These are phyloP conservation scores for Chascanopsetta lugubris DNA, from an alignment of 2,113 vertebrate genomes.

Conservation along the genomic window DNA sequence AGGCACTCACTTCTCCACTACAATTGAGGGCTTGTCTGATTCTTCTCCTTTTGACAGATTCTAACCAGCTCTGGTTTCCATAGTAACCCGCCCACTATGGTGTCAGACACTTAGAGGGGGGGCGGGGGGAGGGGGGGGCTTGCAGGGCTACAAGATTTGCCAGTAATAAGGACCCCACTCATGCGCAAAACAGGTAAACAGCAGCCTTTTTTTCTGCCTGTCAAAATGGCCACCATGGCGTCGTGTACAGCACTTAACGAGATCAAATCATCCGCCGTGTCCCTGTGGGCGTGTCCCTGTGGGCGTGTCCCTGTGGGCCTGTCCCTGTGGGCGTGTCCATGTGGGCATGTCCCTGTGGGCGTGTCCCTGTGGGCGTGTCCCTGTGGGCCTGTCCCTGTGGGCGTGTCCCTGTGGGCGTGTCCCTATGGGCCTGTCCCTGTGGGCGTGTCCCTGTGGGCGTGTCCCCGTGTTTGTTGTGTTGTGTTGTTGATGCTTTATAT, in stretches of 20 bases:
- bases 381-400: conserved; percentile 49
- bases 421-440: conserved; percentile 43
- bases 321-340: no score
- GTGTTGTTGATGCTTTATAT: not conserved
- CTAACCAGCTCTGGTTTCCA: conserved; percentile 62
- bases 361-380: conserved; percentile 46
- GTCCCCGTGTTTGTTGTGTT: conserved; percentile 47
- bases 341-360: conserved; percentile 38
- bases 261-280: conserved; percentile 43
- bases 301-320: no score
- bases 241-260: conserved; percentile 40
- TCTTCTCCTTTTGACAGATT: conserved; percentile 44
- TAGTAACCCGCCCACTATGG: conserved; percentile 50
- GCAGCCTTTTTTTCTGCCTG: conserved; percentile 13
- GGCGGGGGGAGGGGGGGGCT: no score
- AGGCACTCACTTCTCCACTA: conserved; percentile 5
- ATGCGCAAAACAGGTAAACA: conserved; percentile 27
- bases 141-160: conserved; percentile 53
- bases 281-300: conserved; percentile 50
- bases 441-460: conserved; percentile 39
- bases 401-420: conserved; percentile 47
- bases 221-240: conserved; percentile 29
- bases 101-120: conserved; percentile 44
- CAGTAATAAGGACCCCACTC: conserved; percentile 43
- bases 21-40: conserved; percentile 23